Evolutionary conservation across 2,797 vertebrate species (phyloP).

Genomic region (Schizopygopsis pylzovi): DNA sequence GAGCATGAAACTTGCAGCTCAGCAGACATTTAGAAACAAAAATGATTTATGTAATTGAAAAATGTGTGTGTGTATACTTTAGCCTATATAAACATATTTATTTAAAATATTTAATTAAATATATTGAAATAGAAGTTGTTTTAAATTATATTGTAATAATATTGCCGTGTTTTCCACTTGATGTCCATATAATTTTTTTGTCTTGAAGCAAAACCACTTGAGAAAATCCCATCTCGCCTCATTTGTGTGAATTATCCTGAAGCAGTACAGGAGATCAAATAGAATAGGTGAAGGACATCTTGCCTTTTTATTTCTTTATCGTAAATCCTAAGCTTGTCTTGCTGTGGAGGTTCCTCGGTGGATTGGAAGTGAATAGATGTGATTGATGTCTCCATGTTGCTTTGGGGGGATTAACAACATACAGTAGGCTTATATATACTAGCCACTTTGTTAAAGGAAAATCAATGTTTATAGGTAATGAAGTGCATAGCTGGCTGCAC

Average conservation of each 20-base stretch:
- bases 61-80: no score
- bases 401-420: conserved; percentile 15
- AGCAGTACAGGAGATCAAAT: background rate
- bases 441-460: conserved; percentile 24
- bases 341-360: background rate
- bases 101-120: background rate
- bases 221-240: background rate
- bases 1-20: background rate
- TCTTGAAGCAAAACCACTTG: background rate
- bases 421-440: background rate
- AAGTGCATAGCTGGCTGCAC: conserved; percentile 30
- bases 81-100: background rate
- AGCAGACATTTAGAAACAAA: background rate
- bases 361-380: background rate
- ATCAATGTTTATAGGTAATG: conserved; percentile 41
- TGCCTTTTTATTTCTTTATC: background rate
- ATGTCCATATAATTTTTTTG: background rate
- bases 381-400: conserved; percentile 25
- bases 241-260: conserved; percentile 18
- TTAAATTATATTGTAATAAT: background rate
- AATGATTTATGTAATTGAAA: no score
- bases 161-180: background rate
- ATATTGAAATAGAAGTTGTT: background rate
- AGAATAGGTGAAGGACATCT: background rate
- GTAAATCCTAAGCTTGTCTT: background rate